Conservation (phyloP, 2,797 vertebrate genomes). For the Pachyuromys duprasi region DNA sequence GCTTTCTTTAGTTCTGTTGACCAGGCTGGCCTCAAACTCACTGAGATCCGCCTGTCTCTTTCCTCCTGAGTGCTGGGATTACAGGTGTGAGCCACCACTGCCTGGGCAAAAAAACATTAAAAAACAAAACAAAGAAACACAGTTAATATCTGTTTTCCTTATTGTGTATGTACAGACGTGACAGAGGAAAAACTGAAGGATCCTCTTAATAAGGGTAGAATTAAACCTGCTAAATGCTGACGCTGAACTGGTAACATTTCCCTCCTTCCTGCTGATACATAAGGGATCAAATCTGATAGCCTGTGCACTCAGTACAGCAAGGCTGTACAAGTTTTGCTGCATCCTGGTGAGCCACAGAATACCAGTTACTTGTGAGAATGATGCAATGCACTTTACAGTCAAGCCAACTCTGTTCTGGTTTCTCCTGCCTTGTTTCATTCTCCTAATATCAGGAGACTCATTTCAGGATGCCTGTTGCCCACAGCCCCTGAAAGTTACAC, state of each 20-base stretch:
- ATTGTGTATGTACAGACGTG: fast-evolving
- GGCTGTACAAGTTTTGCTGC: fast-evolving
- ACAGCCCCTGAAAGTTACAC: neutral
- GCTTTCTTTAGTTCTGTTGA: neutral
- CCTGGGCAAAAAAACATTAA: neutral
- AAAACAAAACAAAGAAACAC: neutral
- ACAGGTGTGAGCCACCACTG: neutral
- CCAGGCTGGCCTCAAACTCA: neutral
- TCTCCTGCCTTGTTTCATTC: neutral
- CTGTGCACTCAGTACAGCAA: neutral
- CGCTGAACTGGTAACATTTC: neutral
- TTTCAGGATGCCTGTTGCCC: neutral
- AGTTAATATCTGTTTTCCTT: neutral
- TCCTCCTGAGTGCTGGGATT: neutral
- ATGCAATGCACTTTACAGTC: fast-evolving
- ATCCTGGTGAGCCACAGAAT: fast-evolving
- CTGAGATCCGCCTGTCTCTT: neutral
- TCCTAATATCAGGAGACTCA: neutral
- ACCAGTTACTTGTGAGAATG: fast-evolving
- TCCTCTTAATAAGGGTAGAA: neutral
- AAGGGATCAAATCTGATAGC: neutral
- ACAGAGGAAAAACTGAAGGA: neutral
- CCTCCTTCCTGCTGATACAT: too few species aligned
- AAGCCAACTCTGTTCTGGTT: too few species aligned
- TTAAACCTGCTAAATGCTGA: neutral